Conservation (phyloP, 2,113 vertebrate species). For the Megaceryle torquata region DNA sequence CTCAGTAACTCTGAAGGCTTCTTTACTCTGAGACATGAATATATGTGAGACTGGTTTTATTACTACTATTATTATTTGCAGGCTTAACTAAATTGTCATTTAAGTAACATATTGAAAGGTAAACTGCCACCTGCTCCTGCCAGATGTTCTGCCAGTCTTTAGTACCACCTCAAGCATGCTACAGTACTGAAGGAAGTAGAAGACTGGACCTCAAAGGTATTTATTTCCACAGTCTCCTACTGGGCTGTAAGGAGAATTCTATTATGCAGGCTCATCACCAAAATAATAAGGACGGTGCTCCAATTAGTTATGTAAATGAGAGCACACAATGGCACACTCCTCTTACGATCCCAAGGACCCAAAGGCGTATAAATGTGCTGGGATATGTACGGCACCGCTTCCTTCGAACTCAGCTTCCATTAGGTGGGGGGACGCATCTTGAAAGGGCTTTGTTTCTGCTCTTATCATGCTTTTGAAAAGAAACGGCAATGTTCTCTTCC, state of each 20-base stretch:
- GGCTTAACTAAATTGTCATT: constrained; percentile 60
- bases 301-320: constrained; percentile 13
- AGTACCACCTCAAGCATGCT: not conserved
- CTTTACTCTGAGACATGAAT: not conserved
- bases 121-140: constrained; percentile 60
- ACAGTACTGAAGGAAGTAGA: not conserved
- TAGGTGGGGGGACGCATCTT: not conserved
- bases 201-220: not conserved
- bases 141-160: constrained; percentile 69
- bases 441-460: not conserved
- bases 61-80: constrained; percentile 56
- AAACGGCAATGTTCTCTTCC: not conserved
- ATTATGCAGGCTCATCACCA: not conserved
- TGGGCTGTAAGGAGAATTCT: not conserved
- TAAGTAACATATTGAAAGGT: constrained; percentile 70
- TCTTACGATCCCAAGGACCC: not conserved
- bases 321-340: not conserved
- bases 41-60: constrained; percentile 34
- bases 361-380: not conserved
- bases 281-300: not conserved
- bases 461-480: not conserved
- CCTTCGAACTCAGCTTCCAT: not conserved
- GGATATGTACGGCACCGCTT: fast-evolving
- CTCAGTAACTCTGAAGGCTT: not conserved
- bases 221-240: not conserved